A percentile compares a stretch with the other conserved stretches of the same genome.
phyloP scores from a whole-genome alignment of 2,888 invertebrate species.

The Chloromyia formosa region DNA sequence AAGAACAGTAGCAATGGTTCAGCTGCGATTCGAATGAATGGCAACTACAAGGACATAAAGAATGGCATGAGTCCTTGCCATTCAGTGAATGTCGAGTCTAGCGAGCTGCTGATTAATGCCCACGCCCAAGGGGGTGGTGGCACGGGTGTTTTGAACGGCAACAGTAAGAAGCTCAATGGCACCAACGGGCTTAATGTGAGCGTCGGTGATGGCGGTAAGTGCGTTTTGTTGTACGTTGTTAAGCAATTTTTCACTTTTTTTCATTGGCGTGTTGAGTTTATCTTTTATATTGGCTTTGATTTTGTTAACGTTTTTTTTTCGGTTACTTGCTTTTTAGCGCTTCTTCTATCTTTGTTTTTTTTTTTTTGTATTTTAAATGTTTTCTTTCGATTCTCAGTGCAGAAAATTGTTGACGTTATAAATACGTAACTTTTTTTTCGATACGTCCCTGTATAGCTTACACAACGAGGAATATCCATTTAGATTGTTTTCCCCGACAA shows the following conservation, averaged over 20 bases:
- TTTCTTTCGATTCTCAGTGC: neutral
- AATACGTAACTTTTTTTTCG: too few species aligned
- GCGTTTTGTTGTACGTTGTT: conserved; percentile 28
- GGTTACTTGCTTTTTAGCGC: conserved; percentile 27
- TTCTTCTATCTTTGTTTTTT: conserved; percentile 23
- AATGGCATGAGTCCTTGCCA: conserved; percentile 47
- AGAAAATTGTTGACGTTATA: conserved; percentile 33
- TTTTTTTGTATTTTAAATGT: conserved; percentile 9
- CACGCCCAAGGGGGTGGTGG: conserved; percentile 44
- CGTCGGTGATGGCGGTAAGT: conserved; percentile 38
- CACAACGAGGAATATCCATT: too few species aligned
- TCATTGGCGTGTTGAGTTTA: conserved; percentile 11
- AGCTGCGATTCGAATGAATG: neutral
- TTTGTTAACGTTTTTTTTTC: neutral
- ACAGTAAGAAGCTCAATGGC: conserved; percentile 28
- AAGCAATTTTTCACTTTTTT: conserved; percentile 13
- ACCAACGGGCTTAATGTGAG: neutral
- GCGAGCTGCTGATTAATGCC: conserved; percentile 45
- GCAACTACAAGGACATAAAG: conserved; percentile 21
- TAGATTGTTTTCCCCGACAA: too few species aligned
- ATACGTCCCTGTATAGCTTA: too few species aligned
- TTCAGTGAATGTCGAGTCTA: conserved; percentile 41
- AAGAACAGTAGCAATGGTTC: conserved; percentile 34
- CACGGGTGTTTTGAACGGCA: conserved; percentile 5
- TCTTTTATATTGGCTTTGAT: neutral